phyloP scores from a whole-genome alignment of 2,797 vertebrate species.

The Myotis vivesi region DNA sequence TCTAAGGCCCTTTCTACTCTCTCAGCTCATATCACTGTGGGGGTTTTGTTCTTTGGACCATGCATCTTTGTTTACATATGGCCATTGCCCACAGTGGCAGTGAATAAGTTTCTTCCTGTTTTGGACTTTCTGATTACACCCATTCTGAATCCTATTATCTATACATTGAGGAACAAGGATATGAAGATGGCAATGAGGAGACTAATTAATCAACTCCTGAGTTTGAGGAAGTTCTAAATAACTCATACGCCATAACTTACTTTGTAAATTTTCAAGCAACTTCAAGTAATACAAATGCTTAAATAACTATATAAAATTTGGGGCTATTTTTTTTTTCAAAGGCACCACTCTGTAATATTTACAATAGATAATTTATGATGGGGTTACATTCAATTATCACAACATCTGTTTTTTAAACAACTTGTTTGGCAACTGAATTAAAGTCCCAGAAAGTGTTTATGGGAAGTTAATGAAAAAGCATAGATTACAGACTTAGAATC shows the following conservation, averaged over 20 bases:
- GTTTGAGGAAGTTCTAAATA: background rate
- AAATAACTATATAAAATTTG: background rate
- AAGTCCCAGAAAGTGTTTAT: background rate
- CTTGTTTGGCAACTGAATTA: background rate
- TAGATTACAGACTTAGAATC: background rate
- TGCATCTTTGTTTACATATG: slow-evolving; percentile 57
- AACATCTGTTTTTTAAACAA: background rate
- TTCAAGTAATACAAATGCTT: background rate
- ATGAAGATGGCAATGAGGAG: slow-evolving; percentile 48
- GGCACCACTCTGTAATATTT: background rate
- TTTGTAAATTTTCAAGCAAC: background rate
- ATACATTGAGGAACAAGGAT: slow-evolving; percentile 56
- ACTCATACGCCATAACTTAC: background rate
- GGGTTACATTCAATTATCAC: background rate
- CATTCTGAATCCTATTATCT: slow-evolving; percentile 59
- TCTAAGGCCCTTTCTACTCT: slow-evolving; percentile 44
- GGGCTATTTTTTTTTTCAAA: background rate
- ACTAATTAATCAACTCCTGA: background rate
- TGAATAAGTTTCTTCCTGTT: slow-evolving; percentile 61
- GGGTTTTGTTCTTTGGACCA: slow-evolving; percentile 58
- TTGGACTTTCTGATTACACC: slow-evolving; percentile 60
- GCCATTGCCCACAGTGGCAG: slow-evolving; percentile 34
- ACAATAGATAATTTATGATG: background rate
- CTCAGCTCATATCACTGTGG: slow-evolving; percentile 48
- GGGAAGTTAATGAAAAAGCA: background rate